Evolutionary conservation across 1,140 invertebrate genomes (phyloP), one percentile per base, ranked within the genome.

Genomic region (Propsilocerus akamusi): DNA sequence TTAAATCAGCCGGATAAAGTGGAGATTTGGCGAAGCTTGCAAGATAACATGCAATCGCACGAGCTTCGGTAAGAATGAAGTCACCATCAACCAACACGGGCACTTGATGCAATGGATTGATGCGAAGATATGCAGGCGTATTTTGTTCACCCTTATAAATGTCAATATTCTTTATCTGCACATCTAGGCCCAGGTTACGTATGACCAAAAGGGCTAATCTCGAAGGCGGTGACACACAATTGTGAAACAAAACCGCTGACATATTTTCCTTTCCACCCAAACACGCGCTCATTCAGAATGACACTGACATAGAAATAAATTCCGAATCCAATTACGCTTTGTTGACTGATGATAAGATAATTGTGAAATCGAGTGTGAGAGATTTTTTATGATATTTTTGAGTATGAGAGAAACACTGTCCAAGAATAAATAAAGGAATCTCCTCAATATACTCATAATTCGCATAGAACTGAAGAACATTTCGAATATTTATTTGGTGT

Each of bases 51-150:
- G 53, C 54, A n/a, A 60, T 60, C 0, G 57, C 58, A 22, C 58
- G 57, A 32, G 57, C 57, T 22, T 59, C 59, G 3, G 54, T 47
- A 12, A 60, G 26, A 3, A 51, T 48, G 12, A 59, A 54, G 14
- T 56, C 55, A 1, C 51, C 59, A 20, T 60, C 57, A 56, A 58
- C 58, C 14, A 59, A 25, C 2, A 58, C 20, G 12, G 59, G 59
- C 4, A 60, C 51, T 25, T 58, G 54, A 41, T 60, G 59, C 12
- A 58, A 23, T 14, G 56, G 57, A 14, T 60, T 59, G 41, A 55
- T 57, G 26, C 52, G 46, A 14, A 60, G n/a, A 23, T 52, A 60
- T n/a, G 59, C 58, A 12, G 53, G 55, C 8, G 51, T 53, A 14
- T 52, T 53, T 6, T 56, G 56, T 6, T 59, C 57, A 32, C 55